Evolutionary conservation across 2,797 vertebrate species (phyloP).

Genomic region (Neomorphus geoffroyi): DNA sequence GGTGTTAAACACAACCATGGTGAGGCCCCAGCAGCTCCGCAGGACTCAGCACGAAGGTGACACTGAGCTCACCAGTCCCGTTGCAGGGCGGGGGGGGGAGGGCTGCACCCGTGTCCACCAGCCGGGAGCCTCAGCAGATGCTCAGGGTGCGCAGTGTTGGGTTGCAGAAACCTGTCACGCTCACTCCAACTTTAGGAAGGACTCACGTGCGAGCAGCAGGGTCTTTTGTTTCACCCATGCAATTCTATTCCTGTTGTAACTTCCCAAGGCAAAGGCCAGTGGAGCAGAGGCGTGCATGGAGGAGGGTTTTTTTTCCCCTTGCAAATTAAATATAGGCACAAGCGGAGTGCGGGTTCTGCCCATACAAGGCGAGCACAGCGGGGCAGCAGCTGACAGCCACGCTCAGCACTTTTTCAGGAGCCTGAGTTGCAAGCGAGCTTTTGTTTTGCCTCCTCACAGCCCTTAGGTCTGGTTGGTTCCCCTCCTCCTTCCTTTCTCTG

Average conservation of each 20-base stretch:
- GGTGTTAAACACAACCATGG: accelerated
- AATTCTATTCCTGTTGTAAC: not conserved
- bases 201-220: accelerated
- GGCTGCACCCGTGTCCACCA: not conserved
- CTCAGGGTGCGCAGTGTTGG: not conserved
- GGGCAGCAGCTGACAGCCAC: not conserved
- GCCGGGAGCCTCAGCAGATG: not conserved
- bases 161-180: not conserved
- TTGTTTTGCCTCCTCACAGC: not conserved
- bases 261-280: not conserved
- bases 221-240: not conserved
- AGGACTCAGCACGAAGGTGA: accelerated
- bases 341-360: conserved; percentile 36
- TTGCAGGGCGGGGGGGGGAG: not conserved
- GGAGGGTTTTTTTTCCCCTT: not conserved
- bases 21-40: not conserved
- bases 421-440: not conserved
- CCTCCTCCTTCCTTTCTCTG: not conserved
- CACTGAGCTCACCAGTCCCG: accelerated
- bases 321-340: conserved; percentile 68
- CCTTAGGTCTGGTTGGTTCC: not conserved
- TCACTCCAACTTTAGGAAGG: not conserved
- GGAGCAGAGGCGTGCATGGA: not conserved
- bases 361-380: conserved; percentile 63
- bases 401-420: conserved; percentile 19